Percentiles rank a stretch among this genome's conserved stretches.
These are phyloP conservation scores for Meloidogyne chitwoodi DNA, from an alignment of 1,140 invertebrate genomes.

Conservation along the genomic window DNA sequence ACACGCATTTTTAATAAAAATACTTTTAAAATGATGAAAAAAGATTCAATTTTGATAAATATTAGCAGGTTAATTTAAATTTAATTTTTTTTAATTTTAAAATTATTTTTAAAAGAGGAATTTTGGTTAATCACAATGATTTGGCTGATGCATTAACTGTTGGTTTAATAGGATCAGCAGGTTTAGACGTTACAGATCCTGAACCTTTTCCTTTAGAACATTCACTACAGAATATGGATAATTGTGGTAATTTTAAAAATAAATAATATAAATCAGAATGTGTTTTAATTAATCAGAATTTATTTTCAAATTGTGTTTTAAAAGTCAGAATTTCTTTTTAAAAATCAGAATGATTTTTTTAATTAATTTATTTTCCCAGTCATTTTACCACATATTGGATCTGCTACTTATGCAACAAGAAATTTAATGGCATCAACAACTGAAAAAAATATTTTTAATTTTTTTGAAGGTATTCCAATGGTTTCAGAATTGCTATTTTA, in stretches of 20 bases:
- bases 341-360: neutral
- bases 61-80: conserved; percentile 66
- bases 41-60: conserved; percentile 78
- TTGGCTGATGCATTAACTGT: conserved; percentile 73
- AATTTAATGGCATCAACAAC: conserved; percentile 78
- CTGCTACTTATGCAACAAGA: conserved; percentile 76
- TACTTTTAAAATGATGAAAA: conserved; percentile 78
- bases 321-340: neutral
- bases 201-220: conserved; percentile 81
- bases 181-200: conserved; percentile 84
- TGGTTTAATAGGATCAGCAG: conserved; percentile 75
- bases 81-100: too few species aligned
- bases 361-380: conserved; percentile 67
- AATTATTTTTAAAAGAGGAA: conserved; percentile 61
- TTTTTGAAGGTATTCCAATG: conserved; percentile 52
- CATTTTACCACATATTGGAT: conserved; percentile 85
- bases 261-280: neutral
- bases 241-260: conserved; percentile 74
- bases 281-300: too few species aligned
- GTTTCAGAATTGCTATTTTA: conserved; percentile 21
- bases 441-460: conserved; percentile 78
- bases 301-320: neutral
- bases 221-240: conserved; percentile 74
- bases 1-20: conserved; percentile 71
- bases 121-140: conserved; percentile 74